Evolutionary conservation across 2,888 invertebrate genomes (phyloP).

Genomic region (Hermaeophaga mercurialis): DNA sequence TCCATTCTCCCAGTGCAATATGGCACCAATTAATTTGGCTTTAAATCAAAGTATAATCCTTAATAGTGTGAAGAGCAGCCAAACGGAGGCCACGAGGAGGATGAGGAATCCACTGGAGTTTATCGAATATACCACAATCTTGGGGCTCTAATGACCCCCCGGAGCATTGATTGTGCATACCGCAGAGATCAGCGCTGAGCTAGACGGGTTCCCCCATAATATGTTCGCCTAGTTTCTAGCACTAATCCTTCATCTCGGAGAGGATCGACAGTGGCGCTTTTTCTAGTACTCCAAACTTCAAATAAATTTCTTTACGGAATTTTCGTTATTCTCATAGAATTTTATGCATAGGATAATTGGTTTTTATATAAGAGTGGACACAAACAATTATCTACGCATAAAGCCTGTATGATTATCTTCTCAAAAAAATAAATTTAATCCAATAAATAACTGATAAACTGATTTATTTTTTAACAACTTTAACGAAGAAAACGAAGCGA

Average conservation of each 20-base stretch:
- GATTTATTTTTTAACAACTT: too few species aligned
- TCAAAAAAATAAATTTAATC: too few species aligned
- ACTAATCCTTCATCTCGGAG: conserved; percentile 24
- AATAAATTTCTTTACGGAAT: too few species aligned
- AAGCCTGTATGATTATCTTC: too few species aligned
- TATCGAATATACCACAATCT: conserved; percentile 44
- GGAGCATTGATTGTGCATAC: conserved; percentile 50
- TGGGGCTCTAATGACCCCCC: conserved; percentile 47
- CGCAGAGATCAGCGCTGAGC: conserved; percentile 42
- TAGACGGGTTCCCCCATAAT: conserved; percentile 28
- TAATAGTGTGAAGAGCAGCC: conserved; percentile 33
- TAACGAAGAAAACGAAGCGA: too few species aligned
- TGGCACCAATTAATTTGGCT: conserved; percentile 21
- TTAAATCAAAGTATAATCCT: conserved; percentile 42
- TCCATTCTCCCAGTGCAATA: conserved; percentile 22
- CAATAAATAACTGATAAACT: too few species aligned
- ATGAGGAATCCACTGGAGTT: conserved; percentile 32
- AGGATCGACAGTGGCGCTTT: conserved; percentile 13
- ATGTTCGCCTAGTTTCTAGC: conserved; percentile 23
- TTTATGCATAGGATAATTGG: too few species aligned
- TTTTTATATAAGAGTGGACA: too few species aligned
- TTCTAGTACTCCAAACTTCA: too few species aligned
- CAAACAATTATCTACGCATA: too few species aligned
- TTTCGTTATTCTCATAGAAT: too few species aligned
- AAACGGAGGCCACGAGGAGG: conserved; percentile 31